Base-by-base conservation (phyloP, 2,888 invertebrate genomes). In the Eupithecia vulgata region DNA sequence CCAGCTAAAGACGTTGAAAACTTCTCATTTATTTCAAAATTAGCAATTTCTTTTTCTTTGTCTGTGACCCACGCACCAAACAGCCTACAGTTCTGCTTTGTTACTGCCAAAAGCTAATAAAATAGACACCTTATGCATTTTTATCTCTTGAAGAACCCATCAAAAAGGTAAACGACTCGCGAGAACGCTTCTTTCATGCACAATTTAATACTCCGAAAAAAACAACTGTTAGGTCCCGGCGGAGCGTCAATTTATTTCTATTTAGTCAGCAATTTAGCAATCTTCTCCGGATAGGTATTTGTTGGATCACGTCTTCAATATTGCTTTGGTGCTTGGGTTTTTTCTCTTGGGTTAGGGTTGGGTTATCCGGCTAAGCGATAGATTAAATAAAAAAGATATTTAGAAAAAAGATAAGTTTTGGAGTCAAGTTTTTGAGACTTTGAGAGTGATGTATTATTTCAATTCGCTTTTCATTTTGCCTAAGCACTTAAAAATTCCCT, bases 291-390 rank as follows among this genome's bases (percentile, higher is more conserved):
- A 77, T 79, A 72, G 73, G 72, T 75, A 76, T 78, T 81, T 76
- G 76, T 79, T 76, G 75, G 80, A 79, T 79, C 79, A 81, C 80
- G 78, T 80, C 76, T 79, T 77, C 80, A 80, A 80, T 82, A 83
- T 81, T 80, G 76, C 78, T 80, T 81, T 76, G 78, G 76, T 78
- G 76, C 74, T 74, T 74, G 77, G 78, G 75, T 81, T 79, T 77
- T 79, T 79, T 78, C 79, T 76, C 80, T 78, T 40, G 52, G 40
- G 35, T 17, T 70, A 72, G 70, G 15, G 70, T 7, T 66, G 75
- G 64, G 30, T 8, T 2, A n/a, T 35, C 35, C 30, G 34, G 17
- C 61, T 61, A 34, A n/a, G 37, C 17, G 15, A 17, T 15, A 34
- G 34, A 61, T 34, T 17, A 30, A 59, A 59, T 30, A 61, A 10